phyloP scores from a whole-genome alignment of 2,797 vertebrate genomes.

The Liparis tanakae region DNA sequence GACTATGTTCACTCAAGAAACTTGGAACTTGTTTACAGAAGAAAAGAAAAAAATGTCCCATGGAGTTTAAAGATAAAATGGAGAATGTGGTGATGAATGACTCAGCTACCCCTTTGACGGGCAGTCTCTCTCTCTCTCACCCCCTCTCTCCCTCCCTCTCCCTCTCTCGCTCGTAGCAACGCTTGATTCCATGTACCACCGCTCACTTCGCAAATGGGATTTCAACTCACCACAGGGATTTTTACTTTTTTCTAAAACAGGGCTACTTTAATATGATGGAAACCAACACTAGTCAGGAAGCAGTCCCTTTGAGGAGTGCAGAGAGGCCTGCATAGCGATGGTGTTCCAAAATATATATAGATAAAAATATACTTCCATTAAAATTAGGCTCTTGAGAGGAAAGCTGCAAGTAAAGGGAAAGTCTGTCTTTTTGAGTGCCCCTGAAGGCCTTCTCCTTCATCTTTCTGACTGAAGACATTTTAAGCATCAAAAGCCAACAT shows the following conservation, averaged over 20 bases:
- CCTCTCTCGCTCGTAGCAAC: conserved; percentile 53
- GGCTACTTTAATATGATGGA: conserved; percentile 48
- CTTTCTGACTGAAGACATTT: conserved; percentile 69
- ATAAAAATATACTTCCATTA: conserved; percentile 41
- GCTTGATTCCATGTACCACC: conserved; percentile 62
- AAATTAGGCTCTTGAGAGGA: conserved; percentile 47
- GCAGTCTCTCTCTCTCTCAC: conserved; percentile 33
- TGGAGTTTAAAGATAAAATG: conserved; percentile 51
- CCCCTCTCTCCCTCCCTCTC: conserved; percentile 63
- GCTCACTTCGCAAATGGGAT: conserved; percentile 66
- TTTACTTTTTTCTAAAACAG: conserved; percentile 47
- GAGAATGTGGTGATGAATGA: conserved; percentile 49
- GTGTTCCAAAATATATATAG: conserved; percentile 39
- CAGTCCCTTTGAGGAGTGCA: conserved; percentile 31
- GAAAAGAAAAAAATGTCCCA: conserved; percentile 48
- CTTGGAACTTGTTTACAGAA: conserved; percentile 44
- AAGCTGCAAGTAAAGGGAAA: conserved; percentile 61
- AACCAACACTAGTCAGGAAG: conserved; percentile 41
- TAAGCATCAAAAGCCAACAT: conserved; percentile 54
- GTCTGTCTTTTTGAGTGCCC: conserved; percentile 53
- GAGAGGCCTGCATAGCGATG: conserved; percentile 22
- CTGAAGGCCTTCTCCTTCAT: conserved; percentile 59
- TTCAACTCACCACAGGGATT: conserved; percentile 62
- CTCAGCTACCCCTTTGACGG: conserved; percentile 41
- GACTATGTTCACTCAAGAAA: conserved; percentile 39